Percentiles rank a stretch among this genome's conserved stretches.
Conservation (phyloP, 2,797 vertebrate genomes). For the Botia almorhae region DNA sequence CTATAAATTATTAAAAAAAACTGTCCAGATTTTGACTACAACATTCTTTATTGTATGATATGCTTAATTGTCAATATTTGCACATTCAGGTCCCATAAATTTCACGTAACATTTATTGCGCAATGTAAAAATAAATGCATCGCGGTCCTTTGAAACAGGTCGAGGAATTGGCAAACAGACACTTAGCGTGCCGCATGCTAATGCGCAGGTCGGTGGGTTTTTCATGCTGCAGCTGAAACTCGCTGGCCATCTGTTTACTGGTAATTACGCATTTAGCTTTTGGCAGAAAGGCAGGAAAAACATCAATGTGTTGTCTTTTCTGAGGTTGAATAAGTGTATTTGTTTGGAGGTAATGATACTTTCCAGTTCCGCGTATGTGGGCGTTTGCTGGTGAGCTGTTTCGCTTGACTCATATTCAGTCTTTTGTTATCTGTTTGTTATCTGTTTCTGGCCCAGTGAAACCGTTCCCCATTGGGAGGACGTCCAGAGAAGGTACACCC, state of each 20-base stretch:
- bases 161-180: slow-evolving; percentile 24
- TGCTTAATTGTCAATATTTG: background rate
- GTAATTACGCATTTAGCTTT: slow-evolving; percentile 50
- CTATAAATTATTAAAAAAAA: no score
- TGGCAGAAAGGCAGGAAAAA: slow-evolving; percentile 23
- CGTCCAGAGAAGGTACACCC: slow-evolving; percentile 72
- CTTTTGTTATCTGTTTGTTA: slow-evolving; percentile 55
- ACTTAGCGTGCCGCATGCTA: slow-evolving; percentile 14
- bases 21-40: background rate
- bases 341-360: slow-evolving; percentile 41
- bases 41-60: background rate
- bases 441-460: slow-evolving; percentile 68
- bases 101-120: background rate
- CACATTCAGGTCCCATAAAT: background rate
- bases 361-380: slow-evolving; percentile 3
- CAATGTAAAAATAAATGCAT: slow-evolving; percentile 4
- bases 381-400: slow-evolving; percentile 35
- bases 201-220: slow-evolving; percentile 4
- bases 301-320: slow-evolving; percentile 18
- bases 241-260: slow-evolving; percentile 38
- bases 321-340: slow-evolving; percentile 27
- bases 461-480: slow-evolving; percentile 66
- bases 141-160: slow-evolving; percentile 4
- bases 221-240: slow-evolving; percentile 15
- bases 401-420: slow-evolving; percentile 59